Conservation (phyloP, 2,113 vertebrate genomes). For the Ammodramus savannarum region DNA sequence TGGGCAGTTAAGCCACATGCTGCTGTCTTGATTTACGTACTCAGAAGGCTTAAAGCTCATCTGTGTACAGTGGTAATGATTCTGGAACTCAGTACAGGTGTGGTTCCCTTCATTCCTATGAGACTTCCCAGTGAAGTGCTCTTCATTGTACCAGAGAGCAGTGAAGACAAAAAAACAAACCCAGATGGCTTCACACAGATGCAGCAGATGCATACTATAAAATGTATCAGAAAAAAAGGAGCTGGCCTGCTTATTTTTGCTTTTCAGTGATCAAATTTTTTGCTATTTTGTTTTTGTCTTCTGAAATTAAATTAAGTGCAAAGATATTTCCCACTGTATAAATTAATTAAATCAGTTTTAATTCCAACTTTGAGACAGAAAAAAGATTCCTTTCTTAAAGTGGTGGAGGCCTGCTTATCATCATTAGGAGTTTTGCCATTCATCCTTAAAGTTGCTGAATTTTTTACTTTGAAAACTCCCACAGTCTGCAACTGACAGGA, state of each 20-base stretch:
- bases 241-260: background rate
- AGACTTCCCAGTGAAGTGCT: background rate
- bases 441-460: background rate
- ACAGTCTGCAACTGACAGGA: background rate
- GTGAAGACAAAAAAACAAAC: background rate
- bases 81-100: background rate
- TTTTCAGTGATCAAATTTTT: background rate
- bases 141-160: background rate
- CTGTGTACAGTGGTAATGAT: background rate
- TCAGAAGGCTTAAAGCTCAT: background rate
- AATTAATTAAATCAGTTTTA: background rate
- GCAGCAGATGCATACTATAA: background rate
- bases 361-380: background rate
- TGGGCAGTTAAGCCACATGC: background rate
- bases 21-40: background rate
- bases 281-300: background rate
- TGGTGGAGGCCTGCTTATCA: background rate
- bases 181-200: background rate
- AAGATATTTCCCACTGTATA: background rate
- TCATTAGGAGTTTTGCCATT: background rate
- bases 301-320: background rate
- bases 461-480: background rate
- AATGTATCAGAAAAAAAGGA: background rate
- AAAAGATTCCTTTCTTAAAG: background rate
- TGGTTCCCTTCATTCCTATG: background rate